Evolutionary conservation across 1,140 invertebrate genomes (phyloP).

Genomic region (Drosophila tristis): DNA sequence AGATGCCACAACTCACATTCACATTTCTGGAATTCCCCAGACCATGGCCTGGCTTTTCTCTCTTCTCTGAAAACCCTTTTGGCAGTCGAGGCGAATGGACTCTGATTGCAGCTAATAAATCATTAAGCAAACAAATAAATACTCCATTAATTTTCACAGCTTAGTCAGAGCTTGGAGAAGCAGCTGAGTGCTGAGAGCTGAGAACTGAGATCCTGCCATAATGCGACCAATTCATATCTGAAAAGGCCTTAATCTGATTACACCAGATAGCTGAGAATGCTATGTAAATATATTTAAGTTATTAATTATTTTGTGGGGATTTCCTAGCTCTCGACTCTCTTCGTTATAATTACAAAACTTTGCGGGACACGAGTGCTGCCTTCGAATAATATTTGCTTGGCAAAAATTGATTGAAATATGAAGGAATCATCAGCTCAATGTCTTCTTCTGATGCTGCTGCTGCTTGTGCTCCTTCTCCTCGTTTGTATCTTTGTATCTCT

Average conservation of each 20-base stretch:
- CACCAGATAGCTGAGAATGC: constrained; percentile 51
- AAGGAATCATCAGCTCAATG: constrained; percentile 7
- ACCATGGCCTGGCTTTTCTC: neutral
- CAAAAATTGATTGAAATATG: constrained; percentile 72
- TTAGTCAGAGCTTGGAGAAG: constrained; percentile 37
- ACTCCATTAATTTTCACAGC: constrained; percentile 79
- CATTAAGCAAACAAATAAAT: constrained; percentile 79
- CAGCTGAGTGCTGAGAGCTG: constrained; percentile 26
- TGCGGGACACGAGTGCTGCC: constrained; percentile 7
- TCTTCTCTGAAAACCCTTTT: constrained; percentile 25
- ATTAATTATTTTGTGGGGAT: constrained; percentile 75
- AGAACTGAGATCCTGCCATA: constrained; percentile 52
- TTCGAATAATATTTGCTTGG: constrained; percentile 70
- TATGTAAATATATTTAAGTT: constrained; percentile 72
- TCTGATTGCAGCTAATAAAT: constrained; percentile 65
- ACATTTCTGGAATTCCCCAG: constrained; percentile 5
- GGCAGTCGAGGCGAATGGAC: neutral
- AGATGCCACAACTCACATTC: too few relatives aligned
- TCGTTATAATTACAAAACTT: constrained; percentile 60
- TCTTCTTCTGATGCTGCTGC: too few relatives aligned
- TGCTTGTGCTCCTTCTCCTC: too few relatives aligned
- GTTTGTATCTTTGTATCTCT: too few relatives aligned
- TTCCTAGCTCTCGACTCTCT: constrained; percentile 42
- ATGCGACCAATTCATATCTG: constrained; percentile 74
- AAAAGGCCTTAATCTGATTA: constrained; percentile 76